These are phyloP conservation scores for Monarcha castaneiventris DNA, from an alignment of 2,113 vertebrate genomes.

Conservation along the genomic window DNA sequence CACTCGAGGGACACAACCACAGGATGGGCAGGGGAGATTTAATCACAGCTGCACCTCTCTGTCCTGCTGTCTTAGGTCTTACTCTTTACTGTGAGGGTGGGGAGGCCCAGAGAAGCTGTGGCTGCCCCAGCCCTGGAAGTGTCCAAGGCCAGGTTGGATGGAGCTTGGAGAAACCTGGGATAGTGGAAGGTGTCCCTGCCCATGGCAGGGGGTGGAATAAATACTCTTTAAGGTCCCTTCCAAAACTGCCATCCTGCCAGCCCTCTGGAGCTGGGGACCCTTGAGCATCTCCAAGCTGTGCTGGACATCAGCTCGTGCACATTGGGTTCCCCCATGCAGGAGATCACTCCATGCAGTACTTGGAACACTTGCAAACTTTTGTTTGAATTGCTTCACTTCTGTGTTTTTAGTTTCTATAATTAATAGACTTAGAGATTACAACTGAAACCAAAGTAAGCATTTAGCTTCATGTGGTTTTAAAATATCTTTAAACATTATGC, in stretches of 20 bases:
- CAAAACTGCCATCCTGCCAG: neutral
- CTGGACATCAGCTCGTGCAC: fast-evolving
- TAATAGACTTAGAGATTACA: neutral
- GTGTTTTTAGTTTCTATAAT: neutral
- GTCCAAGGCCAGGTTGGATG: neutral
- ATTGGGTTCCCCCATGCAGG: fast-evolving
- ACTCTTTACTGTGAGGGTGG: fast-evolving
- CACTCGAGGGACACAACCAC: neutral
- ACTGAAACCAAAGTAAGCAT: neutral
- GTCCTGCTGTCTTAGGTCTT: neutral
- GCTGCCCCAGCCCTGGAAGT: neutral
- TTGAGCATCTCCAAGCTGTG: fast-evolving
- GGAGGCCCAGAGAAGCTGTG: neutral
- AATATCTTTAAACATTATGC: neutral
- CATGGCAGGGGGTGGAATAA: neutral
- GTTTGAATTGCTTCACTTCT: neutral
- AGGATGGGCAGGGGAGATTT: neutral
- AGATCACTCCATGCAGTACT: fast-evolving
- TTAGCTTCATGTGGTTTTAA: neutral
- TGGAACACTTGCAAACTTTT: neutral
- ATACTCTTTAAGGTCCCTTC: no score
- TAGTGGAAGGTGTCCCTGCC: neutral
- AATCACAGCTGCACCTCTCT: neutral
- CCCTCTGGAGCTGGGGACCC: neutral
- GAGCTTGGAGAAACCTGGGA: fast-evolving